Conservation (phyloP, 2,797 vertebrate genomes). For the Sebastes vulpes region DNA sequence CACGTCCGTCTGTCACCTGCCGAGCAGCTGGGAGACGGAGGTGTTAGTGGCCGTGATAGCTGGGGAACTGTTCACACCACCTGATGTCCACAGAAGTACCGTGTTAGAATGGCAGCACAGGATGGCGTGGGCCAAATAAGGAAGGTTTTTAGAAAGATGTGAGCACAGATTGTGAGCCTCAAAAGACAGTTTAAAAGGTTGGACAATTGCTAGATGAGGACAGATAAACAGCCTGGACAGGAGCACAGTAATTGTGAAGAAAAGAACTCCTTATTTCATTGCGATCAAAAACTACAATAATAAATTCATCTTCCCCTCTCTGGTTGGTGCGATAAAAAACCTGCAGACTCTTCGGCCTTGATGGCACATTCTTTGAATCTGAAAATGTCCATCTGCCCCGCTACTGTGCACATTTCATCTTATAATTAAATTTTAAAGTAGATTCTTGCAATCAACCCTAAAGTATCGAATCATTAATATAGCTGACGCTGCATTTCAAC, state of each 20-base stretch:
- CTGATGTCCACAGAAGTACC: constrained; percentile 8
- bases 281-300: neutral
- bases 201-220: neutral
- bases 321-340: neutral
- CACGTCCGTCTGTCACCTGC: constrained; percentile 35
- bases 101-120: neutral
- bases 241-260: neutral
- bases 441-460: neutral
- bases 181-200: neutral
- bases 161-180: neutral
- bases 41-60: neutral
- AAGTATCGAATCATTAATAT: neutral
- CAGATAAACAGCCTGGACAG: neutral
- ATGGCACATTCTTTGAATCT: neutral
- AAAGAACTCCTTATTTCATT: neutral
- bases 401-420: neutral
- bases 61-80: neutral
- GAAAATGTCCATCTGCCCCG: neutral
- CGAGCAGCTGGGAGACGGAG: constrained; percentile 23
- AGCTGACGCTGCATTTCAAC: neutral
- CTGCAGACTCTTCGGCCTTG: neutral
- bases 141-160: neutral
- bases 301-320: neutral
- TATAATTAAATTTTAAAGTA: neutral
- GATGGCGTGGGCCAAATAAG: neutral